Conservation (phyloP, 2,888 invertebrate genomes). For the Caenorhabditis doughertyi region DNA sequence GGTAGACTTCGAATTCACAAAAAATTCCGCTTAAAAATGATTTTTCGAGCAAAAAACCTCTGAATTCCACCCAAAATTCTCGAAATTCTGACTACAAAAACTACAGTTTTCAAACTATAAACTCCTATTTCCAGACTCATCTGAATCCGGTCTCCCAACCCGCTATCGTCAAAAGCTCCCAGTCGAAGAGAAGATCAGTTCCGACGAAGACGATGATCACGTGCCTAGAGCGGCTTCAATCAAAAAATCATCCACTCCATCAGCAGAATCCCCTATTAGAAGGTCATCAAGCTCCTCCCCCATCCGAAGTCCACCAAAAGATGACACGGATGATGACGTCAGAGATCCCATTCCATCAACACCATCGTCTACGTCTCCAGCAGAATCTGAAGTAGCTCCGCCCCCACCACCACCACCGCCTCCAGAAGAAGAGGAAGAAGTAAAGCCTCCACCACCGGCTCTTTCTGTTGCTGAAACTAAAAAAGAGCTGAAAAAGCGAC, state of each 20-base stretch:
- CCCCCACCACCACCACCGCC: constrained; percentile 27
- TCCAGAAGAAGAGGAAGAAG: not conserved
- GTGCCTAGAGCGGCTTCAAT: not conserved
- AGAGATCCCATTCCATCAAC: too few species aligned
- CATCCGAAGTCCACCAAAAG: not conserved
- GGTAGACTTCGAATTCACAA: too few species aligned
- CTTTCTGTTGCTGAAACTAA: constrained; percentile 7
- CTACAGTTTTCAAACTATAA: not conserved
- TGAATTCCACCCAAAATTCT: not conserved
- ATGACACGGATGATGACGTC: too few species aligned
- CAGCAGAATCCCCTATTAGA: not conserved
- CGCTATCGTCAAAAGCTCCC: constrained; percentile 20
- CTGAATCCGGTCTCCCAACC: constrained; percentile 10
- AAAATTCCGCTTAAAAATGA: too few species aligned
- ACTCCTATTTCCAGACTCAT: constrained; percentile 14
- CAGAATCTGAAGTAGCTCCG: not conserved
- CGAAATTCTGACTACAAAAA: too few species aligned
- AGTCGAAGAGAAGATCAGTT: constrained; percentile 40
- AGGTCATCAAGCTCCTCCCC: not conserved
- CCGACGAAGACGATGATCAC: constrained; percentile 30
- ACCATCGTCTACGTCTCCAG: constrained; percentile 17
- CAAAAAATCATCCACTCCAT: not conserved
- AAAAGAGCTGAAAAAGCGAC: constrained; percentile 32
- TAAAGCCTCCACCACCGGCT: constrained; percentile 4
- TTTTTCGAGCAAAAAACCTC: too few species aligned